phyloP scores from a whole-genome alignment of 2,888 invertebrate genomes.

The Hirtodrosophila alboralis region DNA sequence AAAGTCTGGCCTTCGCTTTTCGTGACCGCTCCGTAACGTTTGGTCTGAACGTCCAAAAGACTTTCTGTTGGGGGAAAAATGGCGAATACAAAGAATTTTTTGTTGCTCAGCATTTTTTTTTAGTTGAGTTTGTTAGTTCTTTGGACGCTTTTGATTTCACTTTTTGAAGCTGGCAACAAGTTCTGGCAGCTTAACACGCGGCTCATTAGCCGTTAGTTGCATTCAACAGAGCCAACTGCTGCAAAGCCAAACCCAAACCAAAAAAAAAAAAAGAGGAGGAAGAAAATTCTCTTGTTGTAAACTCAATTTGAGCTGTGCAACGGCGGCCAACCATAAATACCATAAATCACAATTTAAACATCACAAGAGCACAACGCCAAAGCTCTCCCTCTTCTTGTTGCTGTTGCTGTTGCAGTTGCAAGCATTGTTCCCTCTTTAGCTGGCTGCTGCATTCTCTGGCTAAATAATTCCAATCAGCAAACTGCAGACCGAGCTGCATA shows the following conservation, averaged over 20 bases:
- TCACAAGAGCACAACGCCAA: slow-evolving; percentile 16
- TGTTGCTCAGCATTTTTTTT: slow-evolving; percentile 1
- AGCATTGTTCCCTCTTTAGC: slow-evolving; percentile 32
- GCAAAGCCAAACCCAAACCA: slow-evolving; percentile 1
- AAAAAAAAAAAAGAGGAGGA: slow-evolving; percentile 16
- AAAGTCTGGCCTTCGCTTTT: slow-evolving; percentile 52
- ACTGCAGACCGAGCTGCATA: slow-evolving; percentile 46
- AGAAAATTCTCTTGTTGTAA: slow-evolving; percentile 40
- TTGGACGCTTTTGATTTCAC: slow-evolving; percentile 55
- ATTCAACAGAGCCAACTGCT: slow-evolving; percentile 21
- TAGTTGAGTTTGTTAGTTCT: no score
- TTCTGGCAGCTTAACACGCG: slow-evolving; percentile 53
- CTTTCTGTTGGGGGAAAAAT: slow-evolving; percentile 21
- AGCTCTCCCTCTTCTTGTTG: slow-evolving; percentile 7
- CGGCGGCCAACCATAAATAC: slow-evolving; percentile 46
- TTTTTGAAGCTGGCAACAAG: slow-evolving; percentile 34
- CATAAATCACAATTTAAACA: slow-evolving; percentile 74
- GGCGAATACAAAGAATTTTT: slow-evolving; percentile 21
- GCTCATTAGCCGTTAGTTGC: slow-evolving; percentile 75
- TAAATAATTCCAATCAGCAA: slow-evolving; percentile 73
- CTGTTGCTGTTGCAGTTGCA: slow-evolving; percentile 14
- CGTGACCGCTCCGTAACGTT: slow-evolving; percentile 1
- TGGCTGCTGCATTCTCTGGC: slow-evolving; percentile 37
- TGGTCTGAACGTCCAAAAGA: no score
- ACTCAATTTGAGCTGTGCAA: slow-evolving; percentile 50